Conservation (phyloP, 2,797 vertebrate species). For the Platyrinchus mystaceus region DNA sequence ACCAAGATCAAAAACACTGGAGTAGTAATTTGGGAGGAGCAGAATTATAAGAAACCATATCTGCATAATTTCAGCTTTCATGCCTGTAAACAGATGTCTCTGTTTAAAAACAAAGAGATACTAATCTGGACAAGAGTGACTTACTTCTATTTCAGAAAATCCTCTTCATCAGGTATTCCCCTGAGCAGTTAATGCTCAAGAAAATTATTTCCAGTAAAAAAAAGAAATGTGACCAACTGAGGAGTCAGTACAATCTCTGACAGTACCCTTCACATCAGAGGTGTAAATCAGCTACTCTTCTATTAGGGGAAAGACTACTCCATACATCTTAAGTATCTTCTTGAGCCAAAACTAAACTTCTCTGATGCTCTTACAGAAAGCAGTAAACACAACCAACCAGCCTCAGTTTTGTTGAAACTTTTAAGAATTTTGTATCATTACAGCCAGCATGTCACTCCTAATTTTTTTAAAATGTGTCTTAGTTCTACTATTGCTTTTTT, state of each 20-base stretch:
- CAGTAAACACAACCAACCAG: background rate
- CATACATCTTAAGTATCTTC: background rate
- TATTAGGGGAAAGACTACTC: background rate
- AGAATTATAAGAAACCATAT: constrained; percentile 13
- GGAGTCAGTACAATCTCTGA: background rate
- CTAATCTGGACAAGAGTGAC: background rate
- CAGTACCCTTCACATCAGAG: background rate
- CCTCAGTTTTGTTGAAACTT: background rate
- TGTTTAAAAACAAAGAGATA: background rate
- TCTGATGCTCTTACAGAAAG: background rate
- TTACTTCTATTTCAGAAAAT: background rate
- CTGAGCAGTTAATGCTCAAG: background rate
- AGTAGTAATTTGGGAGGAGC: background rate
- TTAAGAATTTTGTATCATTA: background rate
- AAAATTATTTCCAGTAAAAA: constrained; percentile 18
- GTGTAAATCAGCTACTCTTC: background rate
- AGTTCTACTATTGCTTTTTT: background rate
- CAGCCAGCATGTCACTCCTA: background rate
- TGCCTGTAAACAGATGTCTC: constrained; percentile 15
- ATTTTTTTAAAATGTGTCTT: background rate
- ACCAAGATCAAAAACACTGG: constrained; percentile 13
- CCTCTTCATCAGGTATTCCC: background rate
- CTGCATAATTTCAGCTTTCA: constrained; percentile 25
- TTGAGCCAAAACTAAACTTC: background rate
- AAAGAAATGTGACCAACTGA: background rate